Evolutionary conservation across 2,797 vertebrate genomes (phyloP).

Genomic region (Thalassophryne amazonica): DNA sequence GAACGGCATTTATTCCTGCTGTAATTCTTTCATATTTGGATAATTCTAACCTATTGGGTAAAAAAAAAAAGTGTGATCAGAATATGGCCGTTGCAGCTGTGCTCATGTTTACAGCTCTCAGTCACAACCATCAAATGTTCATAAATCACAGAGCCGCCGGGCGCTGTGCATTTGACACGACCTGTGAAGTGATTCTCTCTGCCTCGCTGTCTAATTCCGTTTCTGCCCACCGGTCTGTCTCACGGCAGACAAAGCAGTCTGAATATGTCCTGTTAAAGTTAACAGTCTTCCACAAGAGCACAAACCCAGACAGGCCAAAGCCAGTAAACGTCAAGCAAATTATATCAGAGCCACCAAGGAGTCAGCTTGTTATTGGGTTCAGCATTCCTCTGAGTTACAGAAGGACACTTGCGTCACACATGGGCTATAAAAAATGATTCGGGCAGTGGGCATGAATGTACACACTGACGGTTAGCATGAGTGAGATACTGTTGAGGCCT

Average conservation of each 20-base stretch:
- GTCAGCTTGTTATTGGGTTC: conserved; percentile 41
- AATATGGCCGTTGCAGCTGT: conserved; percentile 10
- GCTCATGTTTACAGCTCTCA: conserved; percentile 9
- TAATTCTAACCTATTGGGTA: conserved; percentile 31
- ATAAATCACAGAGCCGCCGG: conserved; percentile 2
- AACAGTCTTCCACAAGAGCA: conserved; percentile 61
- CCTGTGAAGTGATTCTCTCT: conserved; percentile 18
- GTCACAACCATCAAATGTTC: conserved; percentile 12
- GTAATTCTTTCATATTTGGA: conserved; percentile 32
- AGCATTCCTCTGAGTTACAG: conserved; percentile 31
- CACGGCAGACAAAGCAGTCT: conserved; percentile 22
- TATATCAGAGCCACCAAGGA: conserved; percentile 62
- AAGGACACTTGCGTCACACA: conserved; percentile 27
- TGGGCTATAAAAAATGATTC: conserved; percentile 19
- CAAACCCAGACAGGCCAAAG: conserved; percentile 60
- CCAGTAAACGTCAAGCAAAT: conserved; percentile 70
- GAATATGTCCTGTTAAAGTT: conserved; percentile 69
- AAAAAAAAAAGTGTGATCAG: conserved; percentile 13
- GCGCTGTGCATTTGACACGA: neutral
- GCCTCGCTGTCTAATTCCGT: conserved; percentile 18
- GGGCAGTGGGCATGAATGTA: neutral
- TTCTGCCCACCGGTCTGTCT: conserved; percentile 26
- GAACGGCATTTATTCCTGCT: conserved; percentile 6
- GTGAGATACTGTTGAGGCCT: conserved; percentile 9
- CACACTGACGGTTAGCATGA: conserved; percentile 4